These are phyloP conservation scores for Proteles cristata DNA, from an alignment of 2,113 vertebrate genomes.

Conservation along the genomic window DNA sequence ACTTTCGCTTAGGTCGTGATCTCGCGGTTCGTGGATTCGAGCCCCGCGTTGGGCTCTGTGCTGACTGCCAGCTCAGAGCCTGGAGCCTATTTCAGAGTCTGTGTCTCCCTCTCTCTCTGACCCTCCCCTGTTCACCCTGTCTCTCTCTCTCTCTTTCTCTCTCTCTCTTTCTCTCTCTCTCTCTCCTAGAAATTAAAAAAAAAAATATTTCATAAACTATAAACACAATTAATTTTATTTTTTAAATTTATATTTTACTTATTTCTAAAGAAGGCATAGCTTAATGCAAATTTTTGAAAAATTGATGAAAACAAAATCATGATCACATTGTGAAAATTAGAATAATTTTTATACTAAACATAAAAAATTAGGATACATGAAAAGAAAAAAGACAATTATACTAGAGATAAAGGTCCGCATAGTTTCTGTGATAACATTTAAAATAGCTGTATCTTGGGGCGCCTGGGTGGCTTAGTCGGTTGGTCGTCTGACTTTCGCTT, in stretches of 20 bases:
- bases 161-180: too few relatives aligned
- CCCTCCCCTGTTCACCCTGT: too few relatives aligned
- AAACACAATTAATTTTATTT: background rate
- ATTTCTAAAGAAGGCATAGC: background rate
- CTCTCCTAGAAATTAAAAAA: too few relatives aligned
- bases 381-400: background rate
- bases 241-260: background rate
- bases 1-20: too few relatives aligned
- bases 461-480: too few relatives aligned
- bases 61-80: too few relatives aligned
- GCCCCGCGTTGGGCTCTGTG: too few relatives aligned
- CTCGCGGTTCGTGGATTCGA: too few relatives aligned
- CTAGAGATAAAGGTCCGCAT: background rate
- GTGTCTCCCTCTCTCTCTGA: too few relatives aligned
- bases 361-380: background rate
- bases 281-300: background rate
- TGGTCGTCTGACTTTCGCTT: too few relatives aligned
- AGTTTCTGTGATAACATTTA: background rate
- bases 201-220: background rate
- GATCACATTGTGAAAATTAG: background rate
- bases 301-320: background rate
- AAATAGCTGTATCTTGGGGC: background rate
- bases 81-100: too few relatives aligned
- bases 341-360: background rate
- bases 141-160: too few relatives aligned